Evolutionary conservation across 2,797 vertebrate genomes (phyloP).

Genomic region (Aviceda leuphotes): DNA sequence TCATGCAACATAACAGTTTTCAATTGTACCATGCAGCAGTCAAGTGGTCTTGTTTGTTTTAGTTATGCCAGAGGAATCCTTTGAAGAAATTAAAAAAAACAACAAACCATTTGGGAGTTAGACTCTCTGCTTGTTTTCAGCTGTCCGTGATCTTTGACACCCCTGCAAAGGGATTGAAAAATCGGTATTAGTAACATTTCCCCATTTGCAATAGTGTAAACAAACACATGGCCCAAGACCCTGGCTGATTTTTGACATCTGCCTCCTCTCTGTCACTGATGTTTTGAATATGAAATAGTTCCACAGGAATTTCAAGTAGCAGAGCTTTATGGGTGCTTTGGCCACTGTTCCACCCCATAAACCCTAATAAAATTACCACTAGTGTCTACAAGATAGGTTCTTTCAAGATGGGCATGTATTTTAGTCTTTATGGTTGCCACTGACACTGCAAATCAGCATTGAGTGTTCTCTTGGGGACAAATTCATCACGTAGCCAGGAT

Average conservation of each 20-base stretch:
- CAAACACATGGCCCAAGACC: background rate
- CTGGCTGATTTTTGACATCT: background rate
- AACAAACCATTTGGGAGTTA: background rate
- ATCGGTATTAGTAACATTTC: background rate
- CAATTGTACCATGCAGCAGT: conserved; percentile 5
- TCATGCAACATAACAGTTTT: background rate
- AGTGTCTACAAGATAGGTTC: background rate
- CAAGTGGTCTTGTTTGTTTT: conserved; percentile 39
- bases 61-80: conserved; percentile 14
- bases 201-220: background rate
- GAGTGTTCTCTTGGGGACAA: background rate
- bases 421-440: background rate
- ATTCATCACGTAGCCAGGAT: background rate
- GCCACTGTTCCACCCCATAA: background rate
- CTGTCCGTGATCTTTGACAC: background rate
- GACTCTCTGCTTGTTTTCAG: background rate
- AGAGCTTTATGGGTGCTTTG: background rate
- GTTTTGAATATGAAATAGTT: background rate
- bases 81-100: conserved; percentile 24
- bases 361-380: background rate
- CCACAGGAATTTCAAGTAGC: background rate
- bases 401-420: background rate
- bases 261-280: background rate
- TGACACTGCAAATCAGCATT: background rate
- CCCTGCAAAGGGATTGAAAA: background rate